A percentile compares a stretch with the other conserved stretches of the same genome.
These are phyloP conservation scores for Meloidogyne exigua DNA, from an alignment of 1,140 invertebrate genomes.

Conservation along the genomic window DNA sequence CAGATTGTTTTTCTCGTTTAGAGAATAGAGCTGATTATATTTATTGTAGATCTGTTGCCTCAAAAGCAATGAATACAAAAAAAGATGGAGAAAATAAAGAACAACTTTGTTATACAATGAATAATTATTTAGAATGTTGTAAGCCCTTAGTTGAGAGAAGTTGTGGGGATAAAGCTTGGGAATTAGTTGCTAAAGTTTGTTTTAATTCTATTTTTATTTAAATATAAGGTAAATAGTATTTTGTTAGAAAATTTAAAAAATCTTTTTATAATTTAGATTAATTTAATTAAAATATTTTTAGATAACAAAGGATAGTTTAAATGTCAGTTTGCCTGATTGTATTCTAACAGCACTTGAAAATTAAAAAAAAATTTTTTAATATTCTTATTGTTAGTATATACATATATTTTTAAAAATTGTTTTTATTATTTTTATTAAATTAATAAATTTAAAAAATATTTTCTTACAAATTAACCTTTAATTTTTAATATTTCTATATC, in stretches of 20 bases:
- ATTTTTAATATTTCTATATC: no score
- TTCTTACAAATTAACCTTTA: no score
- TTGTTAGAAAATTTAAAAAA: no score
- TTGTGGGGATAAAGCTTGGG: conserved; percentile 10
- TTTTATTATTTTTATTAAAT: no score
- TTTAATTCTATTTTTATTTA: no score
- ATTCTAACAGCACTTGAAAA: neutral
- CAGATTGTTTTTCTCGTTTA: conserved; percentile 29
- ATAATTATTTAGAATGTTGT: conserved; percentile 34
- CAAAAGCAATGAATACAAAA: conserved; percentile 21
- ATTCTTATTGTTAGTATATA: no score
- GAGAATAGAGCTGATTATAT: conserved; percentile 29
- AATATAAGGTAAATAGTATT: no score
- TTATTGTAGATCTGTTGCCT: conserved; percentile 18
- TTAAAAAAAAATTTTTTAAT: neutral
- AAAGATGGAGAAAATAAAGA: conserved; percentile 7
- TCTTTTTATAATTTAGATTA: neutral
- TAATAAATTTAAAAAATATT: no score
- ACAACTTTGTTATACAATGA: conserved; percentile 26
- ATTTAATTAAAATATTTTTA: neutral
- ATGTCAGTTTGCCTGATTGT: conserved; percentile 15
- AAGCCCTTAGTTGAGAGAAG: conserved; percentile 22
- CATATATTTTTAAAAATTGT: no score
- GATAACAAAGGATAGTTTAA: conserved; percentile 18
- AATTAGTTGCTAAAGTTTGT: conserved; percentile 12